A percentile compares a stretch with the other conserved stretches of the same genome.
Conservation (phyloP, 2,797 vertebrate genomes). For the Manis javanica region DNA sequence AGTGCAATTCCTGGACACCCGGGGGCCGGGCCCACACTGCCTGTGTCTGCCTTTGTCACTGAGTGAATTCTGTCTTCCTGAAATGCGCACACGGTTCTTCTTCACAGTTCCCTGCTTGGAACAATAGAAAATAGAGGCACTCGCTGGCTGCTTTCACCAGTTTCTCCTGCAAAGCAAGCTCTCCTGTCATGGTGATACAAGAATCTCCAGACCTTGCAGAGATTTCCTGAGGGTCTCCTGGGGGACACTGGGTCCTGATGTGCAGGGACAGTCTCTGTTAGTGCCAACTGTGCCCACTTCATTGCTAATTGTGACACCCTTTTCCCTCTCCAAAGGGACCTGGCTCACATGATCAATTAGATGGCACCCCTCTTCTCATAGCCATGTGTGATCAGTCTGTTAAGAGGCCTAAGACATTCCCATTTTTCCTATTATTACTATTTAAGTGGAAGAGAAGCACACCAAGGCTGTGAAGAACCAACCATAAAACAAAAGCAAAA, state of each 20-base stretch:
- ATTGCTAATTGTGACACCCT: not conserved
- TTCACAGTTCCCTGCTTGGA: not conserved
- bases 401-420: not conserved
- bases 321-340: not conserved
- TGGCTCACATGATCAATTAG: not conserved
- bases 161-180: not conserved
- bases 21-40: not conserved
- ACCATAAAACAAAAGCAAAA: not conserved
- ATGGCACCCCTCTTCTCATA: not conserved
- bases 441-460: not conserved
- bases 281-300: not conserved
- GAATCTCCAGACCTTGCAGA: not conserved
- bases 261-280: not conserved
- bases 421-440: not conserved
- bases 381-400: not conserved
- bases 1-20: not conserved
- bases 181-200: not conserved
- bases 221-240: not conserved
- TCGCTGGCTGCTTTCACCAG: not conserved
- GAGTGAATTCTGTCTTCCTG: not conserved
- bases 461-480: not conserved
- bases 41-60: not conserved
- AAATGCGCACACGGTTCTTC: not conserved
- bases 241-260: not conserved
- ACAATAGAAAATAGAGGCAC: not conserved